Base-by-base conservation (phyloP, 2,797 vertebrate species). In the Parambassis ranga region DNA sequence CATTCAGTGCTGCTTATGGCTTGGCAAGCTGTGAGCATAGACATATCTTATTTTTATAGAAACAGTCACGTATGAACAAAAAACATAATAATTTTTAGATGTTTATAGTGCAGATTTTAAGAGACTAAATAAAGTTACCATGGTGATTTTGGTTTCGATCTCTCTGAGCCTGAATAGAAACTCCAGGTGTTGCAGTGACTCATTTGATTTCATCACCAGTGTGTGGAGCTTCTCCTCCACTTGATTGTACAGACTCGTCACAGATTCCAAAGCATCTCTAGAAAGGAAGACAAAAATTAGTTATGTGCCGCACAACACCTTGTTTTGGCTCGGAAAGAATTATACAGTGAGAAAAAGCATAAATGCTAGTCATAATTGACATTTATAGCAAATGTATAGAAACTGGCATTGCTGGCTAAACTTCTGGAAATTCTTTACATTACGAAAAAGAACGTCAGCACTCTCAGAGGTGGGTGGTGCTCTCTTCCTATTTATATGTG, bases 201-300 rank as follows among this genome's bases (percentile, higher is more conserved):
- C 81, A 38, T 98, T 99, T 52, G 97, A 99, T 1, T 84, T 91
- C 43, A 94, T 95, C 82, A 97, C 97, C 47, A 99, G 81, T 10
- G 74, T 81, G 10, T 99, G 97, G 11, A 98, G 94, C 39, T 92
- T 93, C 75, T 97, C 96, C 22, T 98, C 97, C 84, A 98, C 89
- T 24, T 90, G 93, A 62, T 93, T 93, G 28, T 98, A 99, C 31
- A 96, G 87, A 38, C 65, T 62, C 1, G 94, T 86, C 0, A 94
- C 93, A 1, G 72, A 71, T 10, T 93, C 94, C 84, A 98, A 76
- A 33, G 90, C 87, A 10, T 90, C 84, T 85, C 96, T 98, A 81
- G 16, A 66, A 16, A 33, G 59, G 1, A 38, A 1, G n/a, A n/a
- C n/a, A n/a, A n/a, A n/a, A n/a, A n/a, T n/a, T n/a, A n/a, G n/a